Conservation (phyloP, 2,888 invertebrate genomes). For the Parthenolecanium corni region DNA sequence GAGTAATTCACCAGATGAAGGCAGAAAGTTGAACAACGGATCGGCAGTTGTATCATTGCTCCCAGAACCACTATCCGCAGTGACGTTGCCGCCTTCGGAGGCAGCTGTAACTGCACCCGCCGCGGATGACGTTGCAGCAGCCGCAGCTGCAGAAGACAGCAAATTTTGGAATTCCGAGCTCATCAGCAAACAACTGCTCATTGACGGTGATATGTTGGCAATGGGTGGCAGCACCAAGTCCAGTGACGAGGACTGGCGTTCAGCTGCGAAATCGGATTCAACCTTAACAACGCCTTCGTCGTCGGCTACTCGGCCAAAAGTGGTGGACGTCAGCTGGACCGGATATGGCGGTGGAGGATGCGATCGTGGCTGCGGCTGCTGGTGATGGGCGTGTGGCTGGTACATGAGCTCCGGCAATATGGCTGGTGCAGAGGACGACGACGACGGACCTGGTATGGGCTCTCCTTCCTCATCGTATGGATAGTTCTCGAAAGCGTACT, state of each 20-base stretch:
- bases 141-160: not conserved
- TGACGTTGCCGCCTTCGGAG: not conserved
- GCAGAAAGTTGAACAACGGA: slow-evolving; percentile 12
- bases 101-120: not conserved
- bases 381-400: slow-evolving; percentile 7
- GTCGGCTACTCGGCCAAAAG: not conserved
- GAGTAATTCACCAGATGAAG: slow-evolving; percentile 24
- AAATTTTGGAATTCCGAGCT: slow-evolving; percentile 9
- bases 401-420: slow-evolving; percentile 5
- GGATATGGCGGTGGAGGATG: slow-evolving; percentile 14
- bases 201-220: slow-evolving; percentile 17
- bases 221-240: slow-evolving; percentile 21
- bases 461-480: not conserved
- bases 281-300: not conserved
- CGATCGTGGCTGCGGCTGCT: not conserved
- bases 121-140: not conserved
- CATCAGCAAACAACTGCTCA: slow-evolving; percentile 5
- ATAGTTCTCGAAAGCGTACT: slow-evolving; percentile 7
- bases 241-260: not conserved
- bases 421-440: not conserved
- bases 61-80: not conserved
- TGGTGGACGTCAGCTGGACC: not conserved
- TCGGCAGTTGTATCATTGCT: not conserved
- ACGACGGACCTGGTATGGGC: slow-evolving; percentile 11
- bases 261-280: slow-evolving; percentile 1